Evolutionary conservation across 2,797 vertebrate species (phyloP).

Genomic region (Macroramphosus scolopax): DNA sequence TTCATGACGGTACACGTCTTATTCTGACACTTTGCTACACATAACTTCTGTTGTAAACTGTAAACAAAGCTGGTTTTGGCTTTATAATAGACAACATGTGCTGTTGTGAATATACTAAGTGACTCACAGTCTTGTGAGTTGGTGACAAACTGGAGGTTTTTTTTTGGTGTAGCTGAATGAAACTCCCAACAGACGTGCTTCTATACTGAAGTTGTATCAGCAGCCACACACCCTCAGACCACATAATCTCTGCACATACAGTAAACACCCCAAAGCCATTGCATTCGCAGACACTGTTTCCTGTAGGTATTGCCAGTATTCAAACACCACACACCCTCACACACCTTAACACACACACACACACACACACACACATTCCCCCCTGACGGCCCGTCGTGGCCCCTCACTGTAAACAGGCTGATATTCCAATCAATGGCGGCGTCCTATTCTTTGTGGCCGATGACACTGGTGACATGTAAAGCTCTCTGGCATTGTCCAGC

Average conservation of each 20-base stretch:
- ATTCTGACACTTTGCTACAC: not conserved
- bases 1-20: not conserved
- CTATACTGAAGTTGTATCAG: conserved; percentile 3
- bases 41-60: conserved; percentile 1
- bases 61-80: not conserved
- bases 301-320: conserved; percentile 16
- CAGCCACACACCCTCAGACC: conserved; percentile 40
- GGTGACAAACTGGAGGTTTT: not conserved
- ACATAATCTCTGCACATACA: no score
- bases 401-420: conserved; percentile 69
- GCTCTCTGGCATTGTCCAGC: conserved; percentile 73
- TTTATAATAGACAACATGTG: not conserved
- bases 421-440: conserved; percentile 53
- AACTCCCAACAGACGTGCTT: conserved; percentile 3
- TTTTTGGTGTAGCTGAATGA: no score
- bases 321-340: no score
- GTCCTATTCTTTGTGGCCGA: conserved; percentile 65
- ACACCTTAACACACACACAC: conserved; percentile 3
- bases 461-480: conserved; percentile 75
- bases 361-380: conserved; percentile 1
- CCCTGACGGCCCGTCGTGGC: conserved; percentile 28
- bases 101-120: conserved; percentile 2
- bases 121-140: conserved; percentile 1
- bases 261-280: no score
- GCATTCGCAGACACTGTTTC: conserved; percentile 29